A percentile compares a stretch with the other conserved stretches of the same genome.
phyloP scores from a whole-genome alignment of 2,113 vertebrate species.

The Hemichromis elongatus region DNA sequence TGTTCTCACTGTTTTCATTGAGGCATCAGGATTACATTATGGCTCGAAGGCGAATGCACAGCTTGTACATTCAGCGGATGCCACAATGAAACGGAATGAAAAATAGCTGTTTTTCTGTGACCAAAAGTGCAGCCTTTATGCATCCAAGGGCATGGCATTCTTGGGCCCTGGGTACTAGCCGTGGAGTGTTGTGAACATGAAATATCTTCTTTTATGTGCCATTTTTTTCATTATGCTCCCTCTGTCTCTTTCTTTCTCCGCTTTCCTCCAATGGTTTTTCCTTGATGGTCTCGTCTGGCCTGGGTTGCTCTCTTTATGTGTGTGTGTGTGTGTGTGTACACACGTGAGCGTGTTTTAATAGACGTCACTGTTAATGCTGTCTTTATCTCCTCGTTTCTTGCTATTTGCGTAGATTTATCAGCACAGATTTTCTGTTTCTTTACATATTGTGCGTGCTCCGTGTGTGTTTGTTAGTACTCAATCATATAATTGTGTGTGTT shows the following conservation, averaged over 20 bases:
- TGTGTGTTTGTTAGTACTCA: background rate
- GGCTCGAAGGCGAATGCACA: conserved; percentile 58
- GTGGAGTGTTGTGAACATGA: conserved; percentile 61
- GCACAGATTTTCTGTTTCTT: background rate
- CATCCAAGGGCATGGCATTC: conserved; percentile 70
- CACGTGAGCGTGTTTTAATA: background rate
- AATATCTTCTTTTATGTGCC: conserved; percentile 69
- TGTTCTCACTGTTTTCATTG: conserved; percentile 52
- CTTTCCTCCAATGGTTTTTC: conserved; percentile 49
- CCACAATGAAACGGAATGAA: conserved; percentile 62
- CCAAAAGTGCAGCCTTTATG: conserved; percentile 67
- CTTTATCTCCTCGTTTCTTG: background rate
- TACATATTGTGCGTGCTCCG: background rate
- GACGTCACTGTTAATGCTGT: background rate
- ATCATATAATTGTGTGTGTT: background rate
- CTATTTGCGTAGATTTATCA: background rate
- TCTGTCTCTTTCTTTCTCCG: conserved; percentile 40
- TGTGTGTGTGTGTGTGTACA: background rate
- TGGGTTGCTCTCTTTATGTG: conserved; percentile 45
- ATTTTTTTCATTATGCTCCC: conserved; percentile 62
- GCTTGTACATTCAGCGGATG: conserved; percentile 61
- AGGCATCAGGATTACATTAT: conserved; percentile 47
- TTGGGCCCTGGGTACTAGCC: conserved; percentile 49
- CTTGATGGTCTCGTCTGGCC: conserved; percentile 51
- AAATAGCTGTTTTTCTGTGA: conserved; percentile 63